phyloP scores from a whole-genome alignment of 2,797 vertebrate genomes.

The Danio tinwini region DNA sequence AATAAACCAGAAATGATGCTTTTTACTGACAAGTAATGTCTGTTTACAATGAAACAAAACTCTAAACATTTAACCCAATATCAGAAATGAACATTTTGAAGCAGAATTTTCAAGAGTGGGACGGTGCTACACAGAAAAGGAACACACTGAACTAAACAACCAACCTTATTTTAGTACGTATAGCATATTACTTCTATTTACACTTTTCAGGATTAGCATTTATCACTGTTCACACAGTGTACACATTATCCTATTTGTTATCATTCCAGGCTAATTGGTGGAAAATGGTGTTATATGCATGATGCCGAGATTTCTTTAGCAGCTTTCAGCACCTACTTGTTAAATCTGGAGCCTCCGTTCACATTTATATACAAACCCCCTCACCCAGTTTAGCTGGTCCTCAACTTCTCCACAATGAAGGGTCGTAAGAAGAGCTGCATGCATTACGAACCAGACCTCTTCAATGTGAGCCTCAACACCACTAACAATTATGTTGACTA shows the following conservation, averaged over 20 bases:
- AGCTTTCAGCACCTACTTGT: neutral
- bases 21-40: too few relatives aligned
- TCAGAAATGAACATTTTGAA: too few relatives aligned
- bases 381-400: conserved; percentile 3
- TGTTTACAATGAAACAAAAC: too few relatives aligned
- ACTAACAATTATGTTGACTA: conserved; percentile 84
- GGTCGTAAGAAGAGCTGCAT: conserved; percentile 46
- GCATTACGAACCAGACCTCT: conserved; percentile 59
- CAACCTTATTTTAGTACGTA: neutral
- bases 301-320: neutral
- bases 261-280: too few relatives aligned
- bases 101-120: too few relatives aligned
- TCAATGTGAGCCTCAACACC: conserved; percentile 73
- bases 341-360: neutral
- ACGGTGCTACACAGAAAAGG: too few relatives aligned
- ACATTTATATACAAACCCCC: neutral
- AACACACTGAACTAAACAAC: too few relatives aligned
- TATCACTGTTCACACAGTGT: neutral
- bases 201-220: neutral
- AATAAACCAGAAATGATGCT: too few relatives aligned
- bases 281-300: neutral
- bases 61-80: too few relatives aligned
- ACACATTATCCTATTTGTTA: neutral
- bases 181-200: neutral
- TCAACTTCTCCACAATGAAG: conserved; percentile 3